Conservation (phyloP, 2,888 invertebrate species). For the Rotaria sp. region DNA sequence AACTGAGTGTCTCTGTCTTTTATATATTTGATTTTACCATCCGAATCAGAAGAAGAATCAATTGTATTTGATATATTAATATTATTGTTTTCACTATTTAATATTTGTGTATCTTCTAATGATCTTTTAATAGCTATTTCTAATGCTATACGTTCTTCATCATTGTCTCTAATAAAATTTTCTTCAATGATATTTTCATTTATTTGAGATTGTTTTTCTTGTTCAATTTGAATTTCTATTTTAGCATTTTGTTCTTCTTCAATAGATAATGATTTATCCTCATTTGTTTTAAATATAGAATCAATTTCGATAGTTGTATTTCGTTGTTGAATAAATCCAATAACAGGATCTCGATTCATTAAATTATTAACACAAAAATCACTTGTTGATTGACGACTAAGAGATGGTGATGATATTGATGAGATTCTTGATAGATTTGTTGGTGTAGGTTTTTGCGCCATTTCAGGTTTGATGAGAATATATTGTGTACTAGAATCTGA, state of each 20-base stretch:
- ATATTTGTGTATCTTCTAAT: background rate
- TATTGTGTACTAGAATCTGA: slow-evolving; percentile 36
- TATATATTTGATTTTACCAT: background rate
- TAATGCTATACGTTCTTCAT: background rate
- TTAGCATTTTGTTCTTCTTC: background rate
- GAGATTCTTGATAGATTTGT: background rate
- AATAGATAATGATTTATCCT: background rate
- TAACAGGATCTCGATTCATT: background rate
- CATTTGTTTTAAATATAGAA: background rate
- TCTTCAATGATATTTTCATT: background rate
- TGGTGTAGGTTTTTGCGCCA: background rate
- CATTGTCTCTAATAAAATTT: no score
- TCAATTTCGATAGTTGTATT: background rate
- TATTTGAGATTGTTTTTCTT: background rate
- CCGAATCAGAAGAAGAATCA: background rate
- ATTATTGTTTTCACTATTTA: background rate
- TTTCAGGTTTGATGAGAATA: slow-evolving; percentile 30
- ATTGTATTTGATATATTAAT: background rate
- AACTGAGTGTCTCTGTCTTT: no score
- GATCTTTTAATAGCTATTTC: background rate
- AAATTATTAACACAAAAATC: background rate
- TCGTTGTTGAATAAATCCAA: background rate
- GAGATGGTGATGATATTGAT: background rate
- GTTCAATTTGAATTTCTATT: background rate
- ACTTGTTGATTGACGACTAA: background rate